Percentiles rank a stretch among this genome's conserved stretches.
Conservation (phyloP, 1,140 invertebrate species). For the Physella acuta region DNA sequence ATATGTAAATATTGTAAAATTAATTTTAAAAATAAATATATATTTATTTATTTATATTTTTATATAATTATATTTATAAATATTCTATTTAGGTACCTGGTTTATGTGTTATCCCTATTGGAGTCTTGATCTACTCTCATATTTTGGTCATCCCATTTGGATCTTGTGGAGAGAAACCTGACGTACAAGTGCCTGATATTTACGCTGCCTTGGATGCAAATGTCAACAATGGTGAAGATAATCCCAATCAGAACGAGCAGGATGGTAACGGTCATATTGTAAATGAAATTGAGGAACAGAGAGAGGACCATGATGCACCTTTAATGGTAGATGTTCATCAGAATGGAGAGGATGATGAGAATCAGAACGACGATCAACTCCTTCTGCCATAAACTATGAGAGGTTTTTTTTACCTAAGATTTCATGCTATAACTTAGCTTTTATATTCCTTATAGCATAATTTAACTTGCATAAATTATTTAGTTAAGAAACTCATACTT, state of each 20-base stretch:
- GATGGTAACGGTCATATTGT: neutral
- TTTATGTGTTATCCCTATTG: constrained; percentile 1
- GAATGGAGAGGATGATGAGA: too few species aligned
- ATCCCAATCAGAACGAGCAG: neutral
- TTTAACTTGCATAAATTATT: too few species aligned
- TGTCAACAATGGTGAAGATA: too few species aligned
- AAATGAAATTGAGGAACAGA: neutral
- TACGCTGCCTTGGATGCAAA: too few species aligned
- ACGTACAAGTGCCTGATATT: neutral
- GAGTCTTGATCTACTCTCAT: constrained; percentile 12
- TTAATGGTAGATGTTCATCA: neutral
- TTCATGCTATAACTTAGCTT: too few species aligned
- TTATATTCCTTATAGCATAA: too few species aligned
- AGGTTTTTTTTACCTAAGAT: neutral
- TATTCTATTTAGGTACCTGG: constrained; percentile 22
- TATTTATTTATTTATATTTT: neutral
- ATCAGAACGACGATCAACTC: neutral
- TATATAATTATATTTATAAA: too few species aligned
- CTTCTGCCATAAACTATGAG: too few species aligned
- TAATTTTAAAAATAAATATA: neutral
- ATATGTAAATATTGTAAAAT: neutral
- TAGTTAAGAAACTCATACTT: too few species aligned
- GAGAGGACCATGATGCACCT: neutral
- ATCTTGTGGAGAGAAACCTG: neutral
- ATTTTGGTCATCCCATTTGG: constrained; percentile 10